Evolutionary conservation across 2,888 invertebrate genomes (phyloP).

Genomic region (Chloroclysta siterata): DNA sequence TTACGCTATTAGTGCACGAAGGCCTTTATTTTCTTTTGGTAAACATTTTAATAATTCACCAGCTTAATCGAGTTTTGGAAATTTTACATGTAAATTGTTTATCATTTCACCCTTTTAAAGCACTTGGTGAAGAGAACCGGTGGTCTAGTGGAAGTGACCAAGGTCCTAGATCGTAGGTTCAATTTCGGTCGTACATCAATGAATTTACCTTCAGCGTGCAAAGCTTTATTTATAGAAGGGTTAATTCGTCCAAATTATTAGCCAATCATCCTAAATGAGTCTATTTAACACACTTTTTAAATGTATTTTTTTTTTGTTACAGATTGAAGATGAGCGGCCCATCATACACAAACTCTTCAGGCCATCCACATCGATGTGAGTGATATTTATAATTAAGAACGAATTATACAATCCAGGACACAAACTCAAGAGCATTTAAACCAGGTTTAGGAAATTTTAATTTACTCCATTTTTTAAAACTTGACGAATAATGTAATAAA

Average conservation of each 20-base stretch:
- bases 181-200: no score
- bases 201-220: no score
- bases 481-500: no score
- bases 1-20: conserved; percentile 29
- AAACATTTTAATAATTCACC: conserved; percentile 24
- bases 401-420: conserved; percentile 4
- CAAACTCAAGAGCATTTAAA: conserved; percentile 37
- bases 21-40: conserved; percentile 24
- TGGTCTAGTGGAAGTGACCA: no score
- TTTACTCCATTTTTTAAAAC: no score
- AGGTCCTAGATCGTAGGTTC: no score
- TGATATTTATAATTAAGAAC: conserved; percentile 26
- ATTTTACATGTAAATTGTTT: neutral
- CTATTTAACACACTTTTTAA: neutral
- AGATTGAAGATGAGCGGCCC: conserved; percentile 67
- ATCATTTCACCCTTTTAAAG: no score
- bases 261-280: no score
- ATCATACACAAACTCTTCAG: conserved; percentile 80
- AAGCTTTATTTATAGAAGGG: no score
- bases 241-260: no score
- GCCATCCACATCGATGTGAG: conserved; percentile 76
- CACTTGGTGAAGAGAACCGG: no score
- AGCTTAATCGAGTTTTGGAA: conserved; percentile 12
- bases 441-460: conserved; percentile 2
- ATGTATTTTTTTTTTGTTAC: conserved; percentile 61